Evolutionary conservation across 2,113 vertebrate species (phyloP), one percentile per base, ranked within the genome.

Genomic region (Sinocyclocheilus rhinocerous): DNA sequence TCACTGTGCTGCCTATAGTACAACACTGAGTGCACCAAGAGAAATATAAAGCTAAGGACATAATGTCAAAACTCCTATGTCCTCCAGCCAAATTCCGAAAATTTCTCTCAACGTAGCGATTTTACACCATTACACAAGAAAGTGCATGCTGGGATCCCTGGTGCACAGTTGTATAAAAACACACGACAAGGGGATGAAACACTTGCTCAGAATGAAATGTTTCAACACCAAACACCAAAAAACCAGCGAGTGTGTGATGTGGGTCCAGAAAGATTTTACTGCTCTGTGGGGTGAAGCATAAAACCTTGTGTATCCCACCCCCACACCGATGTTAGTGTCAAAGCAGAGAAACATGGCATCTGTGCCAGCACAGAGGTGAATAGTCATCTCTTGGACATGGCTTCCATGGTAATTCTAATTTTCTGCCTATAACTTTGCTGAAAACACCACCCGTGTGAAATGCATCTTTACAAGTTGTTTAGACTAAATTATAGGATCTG

Each of bases 211-310:
- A 73, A 72, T 65, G 59, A 29, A 72, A 88, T 86, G 76, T 87
- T 89, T 89, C 81, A 87, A 91, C 22, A 85, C 61, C 48, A 90
- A 89, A 89, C 88, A 86, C 39, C 36, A 81, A 86, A 57, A 87
- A 80, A 29, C 52, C 73, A 36, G 24, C 2, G 15, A 69, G 63
- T 52, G 61, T 89, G 85, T 87, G 88, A 86, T 87, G 87, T 84
- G 24, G 80, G 18, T 85, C 80, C 87, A 86, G 39, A 85, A 55
- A 76, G 75, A 86, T 75, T 57, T 82, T 82, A 82, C 61, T 77
- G 77, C 78, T 73, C 85, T 75, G 78, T 73, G 85, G 85, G 78
- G 55, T 59, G 78, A 45, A 67, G 61, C 69, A 84, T 88, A 86
- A 88, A 88, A 70, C 82, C 50, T 48, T 79, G 76, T 18, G 63